Conservation (phyloP, 1,140 invertebrate species). For the Trichogramma pretiosum region DNA sequence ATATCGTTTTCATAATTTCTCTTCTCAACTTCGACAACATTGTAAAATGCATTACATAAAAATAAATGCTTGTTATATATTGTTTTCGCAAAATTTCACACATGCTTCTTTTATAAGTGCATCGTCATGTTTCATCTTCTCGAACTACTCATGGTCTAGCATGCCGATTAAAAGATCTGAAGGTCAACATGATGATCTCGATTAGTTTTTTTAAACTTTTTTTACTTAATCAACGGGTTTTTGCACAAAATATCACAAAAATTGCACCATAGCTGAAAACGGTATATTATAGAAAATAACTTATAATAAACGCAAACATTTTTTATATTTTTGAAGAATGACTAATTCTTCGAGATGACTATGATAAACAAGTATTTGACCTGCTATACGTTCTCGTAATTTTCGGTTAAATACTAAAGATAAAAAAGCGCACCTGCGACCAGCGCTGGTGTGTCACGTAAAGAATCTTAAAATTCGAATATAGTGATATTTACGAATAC, state of each 20-base stretch:
- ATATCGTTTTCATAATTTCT: not conserved
- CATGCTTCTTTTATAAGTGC: conserved; percentile 18
- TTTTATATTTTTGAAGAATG: no score
- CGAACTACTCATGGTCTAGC: not conserved
- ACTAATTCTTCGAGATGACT: no score
- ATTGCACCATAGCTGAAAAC: conserved; percentile 40
- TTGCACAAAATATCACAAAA: conserved; percentile 48
- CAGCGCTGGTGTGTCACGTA: conserved; percentile 21
- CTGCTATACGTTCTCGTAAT: no score
- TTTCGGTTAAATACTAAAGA: no score
- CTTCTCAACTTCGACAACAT: conserved; percentile 21
- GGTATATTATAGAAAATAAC: no score
- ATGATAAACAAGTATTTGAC: no score
- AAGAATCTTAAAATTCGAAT: conserved; percentile 25
- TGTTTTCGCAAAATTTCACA: conserved; percentile 7
- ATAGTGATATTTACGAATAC: no score
- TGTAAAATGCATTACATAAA: conserved; percentile 45
- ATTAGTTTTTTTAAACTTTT: no score
- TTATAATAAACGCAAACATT: no score
- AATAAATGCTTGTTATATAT: conserved; percentile 45
- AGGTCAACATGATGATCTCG: no score
- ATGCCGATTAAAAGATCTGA: no score
- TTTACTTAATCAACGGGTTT: conserved; percentile 29
- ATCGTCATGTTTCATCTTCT: conserved; percentile 4
- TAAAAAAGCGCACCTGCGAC: conserved; percentile 21